Evolutionary conservation across 2,797 vertebrate genomes (phyloP).

Genomic region (Trachops cirrhosus): DNA sequence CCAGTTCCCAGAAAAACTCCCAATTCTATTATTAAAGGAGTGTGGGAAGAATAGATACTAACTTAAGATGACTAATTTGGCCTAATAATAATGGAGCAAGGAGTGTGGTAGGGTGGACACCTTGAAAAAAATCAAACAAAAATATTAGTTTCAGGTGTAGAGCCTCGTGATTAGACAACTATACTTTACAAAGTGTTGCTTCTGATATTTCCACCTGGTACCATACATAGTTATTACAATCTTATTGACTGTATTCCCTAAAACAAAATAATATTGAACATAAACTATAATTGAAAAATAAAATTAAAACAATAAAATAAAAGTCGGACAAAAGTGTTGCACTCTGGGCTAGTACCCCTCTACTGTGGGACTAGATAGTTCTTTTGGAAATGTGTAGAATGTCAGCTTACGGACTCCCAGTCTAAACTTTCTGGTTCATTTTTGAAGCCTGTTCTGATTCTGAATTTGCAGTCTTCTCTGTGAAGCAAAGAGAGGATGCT

Average conservation of each 20-base stretch:
- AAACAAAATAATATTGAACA: neutral
- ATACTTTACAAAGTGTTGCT: neutral
- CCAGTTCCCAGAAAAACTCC: neutral
- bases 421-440: neutral
- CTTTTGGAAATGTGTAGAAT: neutral
- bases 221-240: neutral
- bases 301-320: neutral
- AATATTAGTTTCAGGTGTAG: neutral
- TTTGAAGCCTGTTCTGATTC: neutral
- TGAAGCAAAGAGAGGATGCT: neutral
- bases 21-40: neutral
- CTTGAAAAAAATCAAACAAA: neutral
- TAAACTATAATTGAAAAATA: neutral
- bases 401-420: neutral
- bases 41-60: neutral
- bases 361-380: neutral
- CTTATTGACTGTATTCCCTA: neutral
- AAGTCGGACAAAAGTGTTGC: neutral
- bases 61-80: neutral
- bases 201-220: neutral
- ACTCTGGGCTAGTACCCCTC: neutral
- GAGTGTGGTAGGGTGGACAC: neutral
- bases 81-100: neutral
- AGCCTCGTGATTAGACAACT: neutral
- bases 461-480: neutral